Evolutionary conservation across 2,888 invertebrate genomes (phyloP), one percentile per base, ranked within the genome.

Genomic region (Lithophane leautieri): DNA sequence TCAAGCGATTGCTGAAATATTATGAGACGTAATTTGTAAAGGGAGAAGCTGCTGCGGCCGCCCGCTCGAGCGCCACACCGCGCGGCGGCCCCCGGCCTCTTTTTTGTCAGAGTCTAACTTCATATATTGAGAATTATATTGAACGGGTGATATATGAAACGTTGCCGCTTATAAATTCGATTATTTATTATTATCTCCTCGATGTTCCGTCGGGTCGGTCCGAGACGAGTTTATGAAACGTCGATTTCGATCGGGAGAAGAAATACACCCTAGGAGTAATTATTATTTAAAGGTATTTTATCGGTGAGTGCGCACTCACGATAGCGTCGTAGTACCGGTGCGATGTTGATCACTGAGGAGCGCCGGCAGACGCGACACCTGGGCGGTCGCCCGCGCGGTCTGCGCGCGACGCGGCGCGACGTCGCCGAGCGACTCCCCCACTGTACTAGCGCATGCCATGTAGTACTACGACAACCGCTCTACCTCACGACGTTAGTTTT

Each of bases 1-100:
- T 97, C 97, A 97, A 97, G 98, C 97, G 97, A 97, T 97, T 97
- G 97, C 97, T 97, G 97, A 97, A 94, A 97, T 97, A 94, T 94
- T 93, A 94, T 93, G 94, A 95, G 96, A 95, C 93, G 95, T 94
- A 95, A 95, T 82, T 95, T 94, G 92, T 95, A 94, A 93, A 93
- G 92, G 93, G 93, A 94, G 94, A 93, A 94, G 95, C 94, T 90
- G 95, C 93, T 91, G 94, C 92, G 93, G 93, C 92, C 93, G 94
- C 94, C 92, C 93, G 93, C 92, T 82, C 91, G 94, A 92, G 93
- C 92, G 93, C 93, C 91, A 91, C 94, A 93, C 92, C 94, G 94
- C 93, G 93, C 92, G 94, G 94, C 93, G 94, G 94, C 92, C 93
- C 89, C 89, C 91, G 93, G 90, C 92, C 91, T 89, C 89, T 91